Evolutionary conservation across 2,888 invertebrate genomes (phyloP).

Genomic region (Philopedon plagiatum): DNA sequence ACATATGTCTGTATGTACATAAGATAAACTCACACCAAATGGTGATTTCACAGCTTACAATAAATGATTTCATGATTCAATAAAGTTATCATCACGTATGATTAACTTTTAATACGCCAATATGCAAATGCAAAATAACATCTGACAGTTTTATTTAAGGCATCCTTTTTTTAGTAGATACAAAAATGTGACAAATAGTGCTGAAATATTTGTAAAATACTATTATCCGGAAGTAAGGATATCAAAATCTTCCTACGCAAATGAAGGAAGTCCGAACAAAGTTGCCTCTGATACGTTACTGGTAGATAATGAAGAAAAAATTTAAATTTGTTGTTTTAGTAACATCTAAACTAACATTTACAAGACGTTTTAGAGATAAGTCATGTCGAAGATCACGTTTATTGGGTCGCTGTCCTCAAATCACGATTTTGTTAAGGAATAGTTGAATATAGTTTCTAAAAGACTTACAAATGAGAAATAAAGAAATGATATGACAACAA

Average conservation of each 20-base stretch:
- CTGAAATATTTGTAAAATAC: neutral
- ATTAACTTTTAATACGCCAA: too few relatives aligned
- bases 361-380: slow-evolving; percentile 17
- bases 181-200: neutral
- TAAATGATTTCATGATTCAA: too few relatives aligned
- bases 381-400: slow-evolving; percentile 28
- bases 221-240: slow-evolving; percentile 23
- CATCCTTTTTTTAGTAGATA: too few relatives aligned
- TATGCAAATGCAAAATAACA: too few relatives aligned
- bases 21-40: too few relatives aligned
- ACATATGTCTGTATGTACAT: too few relatives aligned
- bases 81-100: too few relatives aligned
- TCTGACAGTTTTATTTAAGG: too few relatives aligned
- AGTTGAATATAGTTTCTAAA: neutral
- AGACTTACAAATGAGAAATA: neutral
- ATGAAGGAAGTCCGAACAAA: slow-evolving; percentile 21
- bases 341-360: slow-evolving; percentile 1
- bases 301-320: slow-evolving; percentile 16
- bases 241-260: slow-evolving; percentile 22
- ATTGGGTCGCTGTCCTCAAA: slow-evolving; percentile 28
- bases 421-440: neutral
- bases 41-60: too few relatives aligned
- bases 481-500: too few relatives aligned
- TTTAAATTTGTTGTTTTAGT: slow-evolving; percentile 3
- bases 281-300: slow-evolving; percentile 8